phyloP scores from a whole-genome alignment of 2,113 vertebrate species.

The Cariama cristata region DNA sequence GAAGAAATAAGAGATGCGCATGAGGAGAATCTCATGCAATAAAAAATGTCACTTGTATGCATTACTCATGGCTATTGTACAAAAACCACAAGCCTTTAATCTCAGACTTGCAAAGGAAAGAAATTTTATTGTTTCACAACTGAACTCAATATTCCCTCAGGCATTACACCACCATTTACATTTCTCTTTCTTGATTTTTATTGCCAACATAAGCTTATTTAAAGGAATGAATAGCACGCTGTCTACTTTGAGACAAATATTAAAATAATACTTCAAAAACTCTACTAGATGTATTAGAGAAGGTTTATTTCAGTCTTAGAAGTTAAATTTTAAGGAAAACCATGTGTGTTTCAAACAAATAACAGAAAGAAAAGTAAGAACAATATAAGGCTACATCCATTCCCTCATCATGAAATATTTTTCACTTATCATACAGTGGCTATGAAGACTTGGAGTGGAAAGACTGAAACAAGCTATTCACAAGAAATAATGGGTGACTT shows the following conservation, averaged over 20 bases:
- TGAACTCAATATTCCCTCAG: constrained; percentile 49
- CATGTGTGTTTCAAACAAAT: neutral
- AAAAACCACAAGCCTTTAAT: constrained; percentile 56
- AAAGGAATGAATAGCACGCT: constrained; percentile 52
- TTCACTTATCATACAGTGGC: neutral
- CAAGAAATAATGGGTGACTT: neutral
- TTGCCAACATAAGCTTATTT: constrained; percentile 64
- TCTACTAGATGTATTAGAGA: neutral
- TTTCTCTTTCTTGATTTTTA: constrained; percentile 64
- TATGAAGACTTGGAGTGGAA: neutral
- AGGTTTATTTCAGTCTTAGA: neutral
- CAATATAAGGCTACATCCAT: neutral
- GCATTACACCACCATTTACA: constrained; percentile 20
- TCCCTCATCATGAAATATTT: neutral
- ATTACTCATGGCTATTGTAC: constrained; percentile 46
- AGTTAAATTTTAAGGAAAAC: neutral
- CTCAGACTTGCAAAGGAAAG: constrained; percentile 43
- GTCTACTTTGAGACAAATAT: constrained; percentile 12
- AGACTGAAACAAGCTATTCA: neutral
- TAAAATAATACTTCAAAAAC: neutral
- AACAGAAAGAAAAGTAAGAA: neutral
- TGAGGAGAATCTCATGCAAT: constrained; percentile 36
- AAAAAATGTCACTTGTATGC: constrained; percentile 7
- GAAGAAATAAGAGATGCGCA: constrained; percentile 59
- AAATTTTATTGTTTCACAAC: constrained; percentile 64